These are phyloP conservation scores for Aspidiotus destructor DNA, from an alignment of 2,888 invertebrate genomes.

Conservation along the genomic window DNA sequence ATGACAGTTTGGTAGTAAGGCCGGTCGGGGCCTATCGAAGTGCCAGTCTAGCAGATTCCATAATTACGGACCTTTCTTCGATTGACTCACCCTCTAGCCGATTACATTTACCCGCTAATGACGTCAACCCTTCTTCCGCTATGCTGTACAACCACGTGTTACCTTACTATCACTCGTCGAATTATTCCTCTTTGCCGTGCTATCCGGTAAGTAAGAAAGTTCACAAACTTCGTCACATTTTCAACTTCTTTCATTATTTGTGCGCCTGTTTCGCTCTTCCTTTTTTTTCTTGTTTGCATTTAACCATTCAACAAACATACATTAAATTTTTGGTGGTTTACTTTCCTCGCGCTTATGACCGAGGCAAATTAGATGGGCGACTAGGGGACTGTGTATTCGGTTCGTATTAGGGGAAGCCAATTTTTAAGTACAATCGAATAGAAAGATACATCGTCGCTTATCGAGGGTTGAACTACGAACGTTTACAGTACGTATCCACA, in stretches of 20 bases:
- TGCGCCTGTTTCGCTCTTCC: neutral
- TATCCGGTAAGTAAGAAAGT: constrained; percentile 22
- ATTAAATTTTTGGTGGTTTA: constrained; percentile 19
- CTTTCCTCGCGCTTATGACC: constrained; percentile 2
- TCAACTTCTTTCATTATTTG: neutral
- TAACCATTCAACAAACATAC: constrained; percentile 17
- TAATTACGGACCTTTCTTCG: constrained; percentile 17
- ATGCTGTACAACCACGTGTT: constrained; percentile 30
- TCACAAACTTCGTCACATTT: neutral
- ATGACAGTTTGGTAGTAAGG: constrained; percentile 28
- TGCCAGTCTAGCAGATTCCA: constrained; percentile 9
- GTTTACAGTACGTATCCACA: constrained; percentile 3
- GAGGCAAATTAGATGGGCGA: constrained; percentile 12
- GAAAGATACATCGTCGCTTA: constrained; percentile 8
- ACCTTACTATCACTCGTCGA: constrained; percentile 28
- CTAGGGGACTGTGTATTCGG: constrained; percentile 2
- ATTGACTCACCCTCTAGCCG: neutral
- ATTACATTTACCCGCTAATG: constrained; percentile 6
- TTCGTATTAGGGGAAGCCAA: constrained; percentile 28
- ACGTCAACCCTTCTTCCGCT: constrained; percentile 23
- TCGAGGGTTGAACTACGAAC: constrained; percentile 9
- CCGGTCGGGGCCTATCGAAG: constrained; percentile 22
- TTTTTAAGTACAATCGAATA: constrained; percentile 20
- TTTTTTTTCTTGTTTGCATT: constrained; percentile 8
- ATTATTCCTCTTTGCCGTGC: constrained; percentile 25